phyloP scores from a whole-genome alignment of 2,113 vertebrate genomes.

The Corapipo altera region DNA sequence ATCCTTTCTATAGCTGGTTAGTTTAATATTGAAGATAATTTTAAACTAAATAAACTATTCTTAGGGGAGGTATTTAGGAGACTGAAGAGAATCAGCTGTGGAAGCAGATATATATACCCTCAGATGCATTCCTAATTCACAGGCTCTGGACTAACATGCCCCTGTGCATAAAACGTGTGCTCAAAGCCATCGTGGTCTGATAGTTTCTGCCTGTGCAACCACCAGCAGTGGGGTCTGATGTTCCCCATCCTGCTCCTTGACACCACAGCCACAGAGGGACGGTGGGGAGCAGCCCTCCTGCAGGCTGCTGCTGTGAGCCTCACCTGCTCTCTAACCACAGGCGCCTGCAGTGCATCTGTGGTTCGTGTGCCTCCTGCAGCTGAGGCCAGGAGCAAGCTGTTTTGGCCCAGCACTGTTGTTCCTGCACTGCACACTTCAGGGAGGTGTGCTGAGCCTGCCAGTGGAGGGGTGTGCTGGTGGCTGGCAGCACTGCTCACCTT shows the following conservation, averaged over 20 bases:
- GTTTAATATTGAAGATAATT: background rate
- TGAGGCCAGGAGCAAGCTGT: background rate
- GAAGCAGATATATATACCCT: background rate
- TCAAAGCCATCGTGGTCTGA: background rate
- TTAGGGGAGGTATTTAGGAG: background rate
- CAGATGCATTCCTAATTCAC: background rate
- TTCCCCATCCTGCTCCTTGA: background rate
- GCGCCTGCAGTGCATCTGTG: fast-evolving
- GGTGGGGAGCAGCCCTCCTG: background rate
- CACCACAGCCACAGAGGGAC: fast-evolving
- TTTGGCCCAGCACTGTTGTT: background rate
- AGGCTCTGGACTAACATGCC: background rate
- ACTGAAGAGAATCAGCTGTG: background rate
- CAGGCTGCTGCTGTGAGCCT: background rate
- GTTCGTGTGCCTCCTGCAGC: background rate
- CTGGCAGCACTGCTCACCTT: fast-evolving
- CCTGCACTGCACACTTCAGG: fast-evolving
- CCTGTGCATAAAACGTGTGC: fast-evolving
- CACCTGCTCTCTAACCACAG: background rate
- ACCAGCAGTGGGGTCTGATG: background rate
- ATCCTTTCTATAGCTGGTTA: background rate
- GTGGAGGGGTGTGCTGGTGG: background rate
- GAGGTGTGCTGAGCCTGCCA: background rate
- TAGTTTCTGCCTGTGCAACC: background rate
- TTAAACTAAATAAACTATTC: background rate